Conservation (phyloP, 2,797 vertebrate species). For the Megaceryle alcyon region DNA sequence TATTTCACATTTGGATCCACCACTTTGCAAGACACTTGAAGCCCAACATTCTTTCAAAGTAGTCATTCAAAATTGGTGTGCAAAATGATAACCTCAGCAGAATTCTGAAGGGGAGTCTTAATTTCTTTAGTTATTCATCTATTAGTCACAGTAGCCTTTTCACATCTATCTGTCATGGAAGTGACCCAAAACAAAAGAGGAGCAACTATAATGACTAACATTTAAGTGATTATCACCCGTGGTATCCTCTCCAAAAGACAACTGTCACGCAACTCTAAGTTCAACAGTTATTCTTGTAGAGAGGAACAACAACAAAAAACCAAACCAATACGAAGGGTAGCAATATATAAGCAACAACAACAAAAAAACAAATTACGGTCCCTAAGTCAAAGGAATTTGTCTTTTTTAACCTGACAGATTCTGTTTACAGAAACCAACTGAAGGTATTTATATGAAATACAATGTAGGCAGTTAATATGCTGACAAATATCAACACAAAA, state of each 20-base stretch:
- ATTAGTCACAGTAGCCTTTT: slow-evolving; percentile 16
- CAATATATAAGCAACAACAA: not conserved
- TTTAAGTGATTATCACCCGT: slow-evolving; percentile 17
- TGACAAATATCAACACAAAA: not conserved
- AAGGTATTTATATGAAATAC: not conserved
- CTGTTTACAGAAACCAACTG: not conserved
- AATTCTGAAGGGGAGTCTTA: not conserved
- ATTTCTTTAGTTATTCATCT: not conserved
- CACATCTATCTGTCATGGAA: not conserved
- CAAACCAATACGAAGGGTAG: not conserved
- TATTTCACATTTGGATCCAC: slow-evolving; percentile 1
- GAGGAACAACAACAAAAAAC: not conserved
- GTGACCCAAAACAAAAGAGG: not conserved
- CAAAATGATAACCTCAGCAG: not conserved
- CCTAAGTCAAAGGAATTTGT: not conserved
- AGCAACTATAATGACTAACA: not conserved
- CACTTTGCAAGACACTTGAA: not conserved
- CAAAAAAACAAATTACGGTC: not conserved
- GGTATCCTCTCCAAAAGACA: not conserved
- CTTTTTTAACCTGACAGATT: not conserved
- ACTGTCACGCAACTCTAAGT: not conserved
- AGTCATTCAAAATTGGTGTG: slow-evolving; percentile 14
- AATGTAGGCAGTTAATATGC: not conserved
- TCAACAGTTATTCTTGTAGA: not conserved
- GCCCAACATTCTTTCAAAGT: not conserved